These are phyloP conservation scores for Catalaphyllia jardinei DNA, from an alignment of 64 coral and sea anemone species.

Conservation along the genomic window DNA sequence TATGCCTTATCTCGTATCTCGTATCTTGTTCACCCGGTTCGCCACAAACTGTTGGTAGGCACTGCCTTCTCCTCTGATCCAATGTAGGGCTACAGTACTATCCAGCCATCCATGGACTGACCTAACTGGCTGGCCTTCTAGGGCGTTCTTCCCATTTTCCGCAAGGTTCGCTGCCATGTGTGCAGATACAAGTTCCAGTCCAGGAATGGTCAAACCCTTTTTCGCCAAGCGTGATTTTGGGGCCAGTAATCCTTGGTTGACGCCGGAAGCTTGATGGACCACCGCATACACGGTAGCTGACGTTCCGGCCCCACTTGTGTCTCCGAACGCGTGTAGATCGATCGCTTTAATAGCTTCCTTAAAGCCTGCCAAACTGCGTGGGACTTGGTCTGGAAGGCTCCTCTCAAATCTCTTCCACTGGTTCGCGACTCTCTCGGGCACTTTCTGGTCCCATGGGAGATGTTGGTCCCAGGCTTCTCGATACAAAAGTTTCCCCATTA, in stretches of 20 bases:
- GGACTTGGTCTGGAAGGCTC: constrained; percentile 21
- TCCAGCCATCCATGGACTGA: constrained; percentile 56
- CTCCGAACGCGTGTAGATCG: constrained; percentile 22
- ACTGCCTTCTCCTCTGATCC: constrained; percentile 12
- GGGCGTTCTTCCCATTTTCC: constrained; percentile 37
- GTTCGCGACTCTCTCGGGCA: background rate
- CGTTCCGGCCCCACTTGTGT: constrained; percentile 20
- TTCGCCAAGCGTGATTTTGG: constrained; percentile 32
- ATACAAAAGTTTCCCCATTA: constrained; percentile 41
- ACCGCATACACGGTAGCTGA: constrained; percentile 31
- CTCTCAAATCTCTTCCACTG: too few relatives aligned
- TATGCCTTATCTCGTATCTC: too few relatives aligned
- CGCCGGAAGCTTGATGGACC: constrained; percentile 13
- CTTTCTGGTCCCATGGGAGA: constrained; percentile 34
- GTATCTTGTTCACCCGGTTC: too few relatives aligned
- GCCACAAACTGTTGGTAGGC: constrained; percentile 47
- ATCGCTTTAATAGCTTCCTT: background rate
- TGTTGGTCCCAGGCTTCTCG: constrained; percentile 27
- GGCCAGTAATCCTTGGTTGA: background rate
- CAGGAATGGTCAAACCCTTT: constrained; percentile 18
- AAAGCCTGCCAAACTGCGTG: background rate
- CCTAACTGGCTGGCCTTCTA: constrained; percentile 36
- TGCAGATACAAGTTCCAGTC: constrained; percentile 29
- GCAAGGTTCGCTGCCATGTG: constrained; percentile 59
- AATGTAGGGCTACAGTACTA: constrained; percentile 44